Evolutionary conservation across 2,113 vertebrate genomes (phyloP).

Genomic region (Labeo catla): DNA sequence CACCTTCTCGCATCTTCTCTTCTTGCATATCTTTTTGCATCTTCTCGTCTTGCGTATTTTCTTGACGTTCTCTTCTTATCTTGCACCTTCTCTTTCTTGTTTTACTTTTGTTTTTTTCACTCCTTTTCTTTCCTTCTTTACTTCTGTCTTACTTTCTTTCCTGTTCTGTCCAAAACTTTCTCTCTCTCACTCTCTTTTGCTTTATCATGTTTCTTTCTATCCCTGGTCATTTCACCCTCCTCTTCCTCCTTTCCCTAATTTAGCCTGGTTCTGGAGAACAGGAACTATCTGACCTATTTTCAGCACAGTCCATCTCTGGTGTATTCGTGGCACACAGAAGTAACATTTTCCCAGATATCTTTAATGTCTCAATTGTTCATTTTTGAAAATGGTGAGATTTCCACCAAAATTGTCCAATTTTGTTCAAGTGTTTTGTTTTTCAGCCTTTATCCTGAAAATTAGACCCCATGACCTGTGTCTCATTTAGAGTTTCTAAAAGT

Average conservation of each 20-base stretch:
- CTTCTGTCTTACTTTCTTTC: not conserved
- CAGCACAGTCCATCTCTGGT: conserved; percentile 12
- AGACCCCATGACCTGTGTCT: not conserved
- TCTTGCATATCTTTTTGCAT: not conserved
- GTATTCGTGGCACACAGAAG: not conserved
- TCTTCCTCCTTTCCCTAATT: not conserved
- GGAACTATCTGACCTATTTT: conserved; percentile 49
- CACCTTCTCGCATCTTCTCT: not conserved
- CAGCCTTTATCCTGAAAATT: not conserved
- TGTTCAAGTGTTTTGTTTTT: too few species aligned
- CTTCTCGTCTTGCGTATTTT: not conserved
- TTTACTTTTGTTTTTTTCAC: not conserved
- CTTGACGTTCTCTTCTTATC: not conserved
- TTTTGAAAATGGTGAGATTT: not conserved
- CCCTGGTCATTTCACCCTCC: not conserved
- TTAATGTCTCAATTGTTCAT: not conserved
- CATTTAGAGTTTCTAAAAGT: not conserved
- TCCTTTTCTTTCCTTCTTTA: not conserved
- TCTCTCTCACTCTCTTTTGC: not conserved
- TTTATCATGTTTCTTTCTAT: not conserved
- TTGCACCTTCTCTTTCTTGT: not conserved
- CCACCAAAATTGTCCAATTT: not conserved
- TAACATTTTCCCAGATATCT: not conserved
- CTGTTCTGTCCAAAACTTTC: not conserved
- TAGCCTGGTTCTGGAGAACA: conserved; percentile 23